phyloP scores from a whole-genome alignment of 2,113 vertebrate species.

The Melanostigma gelatinosum region DNA sequence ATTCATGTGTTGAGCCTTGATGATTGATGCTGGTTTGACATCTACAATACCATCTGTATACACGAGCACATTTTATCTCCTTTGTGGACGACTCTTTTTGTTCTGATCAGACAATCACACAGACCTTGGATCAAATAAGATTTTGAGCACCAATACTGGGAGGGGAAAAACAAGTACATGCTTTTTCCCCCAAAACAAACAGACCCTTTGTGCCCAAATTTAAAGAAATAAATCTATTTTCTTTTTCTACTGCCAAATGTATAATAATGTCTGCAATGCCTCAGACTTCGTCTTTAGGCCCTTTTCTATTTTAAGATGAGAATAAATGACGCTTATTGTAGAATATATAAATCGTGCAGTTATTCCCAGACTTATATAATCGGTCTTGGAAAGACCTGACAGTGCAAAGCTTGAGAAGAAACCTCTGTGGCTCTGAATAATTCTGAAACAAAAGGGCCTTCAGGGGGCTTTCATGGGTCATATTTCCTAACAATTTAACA shows the following conservation, averaged over 20 bases:
- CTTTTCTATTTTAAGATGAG: constrained; percentile 6
- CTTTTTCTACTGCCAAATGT: constrained; percentile 2
- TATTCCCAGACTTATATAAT: constrained; percentile 45
- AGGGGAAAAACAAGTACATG: not conserved
- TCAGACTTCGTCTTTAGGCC: not conserved
- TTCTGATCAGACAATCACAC: not conserved
- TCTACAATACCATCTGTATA: not conserved
- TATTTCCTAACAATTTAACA: constrained; percentile 43
- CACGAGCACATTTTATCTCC: not conserved
- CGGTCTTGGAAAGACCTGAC: constrained; percentile 16
- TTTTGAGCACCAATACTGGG: not conserved
- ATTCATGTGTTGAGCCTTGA: not conserved
- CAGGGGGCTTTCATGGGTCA: constrained; percentile 27
- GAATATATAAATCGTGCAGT: constrained; percentile 12
- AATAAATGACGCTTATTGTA: constrained; percentile 19
- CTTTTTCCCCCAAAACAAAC: not conserved
- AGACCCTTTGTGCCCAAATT: not conserved
- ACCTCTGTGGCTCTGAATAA: constrained; percentile 20
- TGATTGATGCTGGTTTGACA: not conserved
- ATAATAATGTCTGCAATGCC: constrained; percentile 9
- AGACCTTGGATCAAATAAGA: not conserved
- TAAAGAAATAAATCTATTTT: not conserved
- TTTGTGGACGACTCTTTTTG: not conserved
- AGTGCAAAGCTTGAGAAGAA: constrained; percentile 8
- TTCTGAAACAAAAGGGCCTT: constrained; percentile 33